These are phyloP conservation scores for Caenorhabditis sinica DNA, from an alignment of 2,888 invertebrate species.

Conservation along the genomic window DNA sequence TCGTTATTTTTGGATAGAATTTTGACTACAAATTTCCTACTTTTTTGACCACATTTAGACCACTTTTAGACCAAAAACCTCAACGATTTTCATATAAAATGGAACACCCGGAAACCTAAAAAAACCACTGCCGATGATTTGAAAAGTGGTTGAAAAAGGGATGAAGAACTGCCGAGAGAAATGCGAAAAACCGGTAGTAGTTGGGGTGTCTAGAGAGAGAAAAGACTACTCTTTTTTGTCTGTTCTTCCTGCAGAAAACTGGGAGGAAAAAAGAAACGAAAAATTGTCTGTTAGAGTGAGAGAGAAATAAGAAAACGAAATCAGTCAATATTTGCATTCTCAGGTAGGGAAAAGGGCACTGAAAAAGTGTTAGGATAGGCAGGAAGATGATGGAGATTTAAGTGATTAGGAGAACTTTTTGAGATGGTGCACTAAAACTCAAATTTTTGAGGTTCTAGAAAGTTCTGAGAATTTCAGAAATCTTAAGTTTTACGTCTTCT, in stretches of 20 bases:
- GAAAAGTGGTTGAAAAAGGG: slow-evolving; percentile 3
- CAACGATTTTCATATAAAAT: too few relatives aligned
- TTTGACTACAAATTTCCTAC: too few relatives aligned
- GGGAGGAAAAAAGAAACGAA: too few relatives aligned
- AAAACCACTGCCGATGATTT: background rate
- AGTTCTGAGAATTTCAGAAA: too few relatives aligned
- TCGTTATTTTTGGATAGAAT: background rate
- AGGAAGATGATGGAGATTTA: background rate
- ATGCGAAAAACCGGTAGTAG: slow-evolving; percentile 32
- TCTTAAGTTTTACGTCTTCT: too few relatives aligned
- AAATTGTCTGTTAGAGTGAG: background rate
- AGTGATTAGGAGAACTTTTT: background rate
- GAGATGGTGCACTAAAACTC: too few relatives aligned
- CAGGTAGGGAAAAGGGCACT: background rate
- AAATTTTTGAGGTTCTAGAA: too few relatives aligned
- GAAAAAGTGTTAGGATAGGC: background rate
- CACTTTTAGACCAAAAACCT: too few relatives aligned
- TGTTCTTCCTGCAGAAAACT: background rate
- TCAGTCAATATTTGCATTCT: slow-evolving; percentile 28
- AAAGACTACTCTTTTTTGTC: background rate
- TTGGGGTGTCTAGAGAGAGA: background rate
- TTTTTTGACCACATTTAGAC: too few relatives aligned
- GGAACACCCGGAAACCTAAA: background rate
- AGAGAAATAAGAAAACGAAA: slow-evolving; percentile 7
- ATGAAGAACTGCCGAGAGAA: background rate